phyloP scores from a whole-genome alignment of 2,113 vertebrate genomes.

The Cyanistes caeruleus region DNA sequence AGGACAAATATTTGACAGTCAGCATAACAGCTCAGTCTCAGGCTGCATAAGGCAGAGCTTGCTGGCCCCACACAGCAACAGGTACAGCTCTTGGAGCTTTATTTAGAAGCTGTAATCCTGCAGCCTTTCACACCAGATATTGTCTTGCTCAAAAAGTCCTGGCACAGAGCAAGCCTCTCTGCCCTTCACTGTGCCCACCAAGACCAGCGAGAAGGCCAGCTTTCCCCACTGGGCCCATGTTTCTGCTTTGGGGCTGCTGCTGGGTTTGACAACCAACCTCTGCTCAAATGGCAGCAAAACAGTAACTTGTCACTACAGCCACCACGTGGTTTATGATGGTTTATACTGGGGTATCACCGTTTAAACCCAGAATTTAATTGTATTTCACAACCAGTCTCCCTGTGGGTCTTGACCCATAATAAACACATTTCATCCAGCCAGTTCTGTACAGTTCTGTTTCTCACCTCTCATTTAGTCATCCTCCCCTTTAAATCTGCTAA shows the following conservation, averaged over 20 bases:
- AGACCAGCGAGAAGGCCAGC: not conserved
- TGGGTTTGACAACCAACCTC: not conserved
- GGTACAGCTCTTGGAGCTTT: not conserved
- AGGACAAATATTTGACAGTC: not conserved
- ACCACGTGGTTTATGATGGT: not conserved
- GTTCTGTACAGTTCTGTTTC: not conserved
- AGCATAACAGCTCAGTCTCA: fast-evolving
- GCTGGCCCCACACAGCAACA: not conserved
- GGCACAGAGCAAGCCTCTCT: not conserved
- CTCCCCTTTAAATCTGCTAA: not conserved
- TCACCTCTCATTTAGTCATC: not conserved
- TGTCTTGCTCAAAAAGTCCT: not conserved
- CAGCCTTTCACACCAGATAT: not conserved
- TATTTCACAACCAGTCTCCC: not conserved
- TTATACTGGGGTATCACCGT: not conserved
- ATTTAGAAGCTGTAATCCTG: slow-evolving; percentile 34
- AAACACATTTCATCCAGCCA: not conserved
- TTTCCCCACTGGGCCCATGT: not conserved
- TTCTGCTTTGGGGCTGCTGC: not conserved
- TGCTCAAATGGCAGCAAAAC: not conserved
- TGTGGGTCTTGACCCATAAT: not conserved
- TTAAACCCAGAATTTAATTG: not conserved
- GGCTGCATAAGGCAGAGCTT: not conserved
- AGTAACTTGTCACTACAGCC: fast-evolving
- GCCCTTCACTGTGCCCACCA: not conserved